These are phyloP conservation scores for Neosalanx taihuensis DNA, from an alignment of 2,797 vertebrate species.

Conservation along the genomic window DNA sequence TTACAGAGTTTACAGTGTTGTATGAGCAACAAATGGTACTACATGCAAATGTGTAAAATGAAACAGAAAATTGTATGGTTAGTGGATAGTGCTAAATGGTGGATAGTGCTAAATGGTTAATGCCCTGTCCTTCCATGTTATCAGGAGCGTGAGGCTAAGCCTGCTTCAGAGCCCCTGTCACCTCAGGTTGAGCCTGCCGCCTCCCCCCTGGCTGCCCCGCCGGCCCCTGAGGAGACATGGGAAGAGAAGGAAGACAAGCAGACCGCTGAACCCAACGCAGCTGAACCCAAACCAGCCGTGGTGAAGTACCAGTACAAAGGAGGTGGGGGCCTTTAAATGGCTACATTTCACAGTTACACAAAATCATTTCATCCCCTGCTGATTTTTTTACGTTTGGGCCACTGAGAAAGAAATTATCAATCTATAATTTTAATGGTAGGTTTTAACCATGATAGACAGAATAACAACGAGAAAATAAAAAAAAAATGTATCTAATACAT, in stretches of 20 bases:
- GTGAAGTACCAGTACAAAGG: constrained; percentile 94
- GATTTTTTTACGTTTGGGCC: no score
- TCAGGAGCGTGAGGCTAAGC: constrained; percentile 76
- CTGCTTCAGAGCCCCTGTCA: constrained; percentile 64
- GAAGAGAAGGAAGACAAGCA: constrained; percentile 96
- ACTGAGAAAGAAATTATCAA: no score
- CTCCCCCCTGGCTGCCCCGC: constrained; percentile 69
- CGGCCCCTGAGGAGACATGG: constrained; percentile 89
- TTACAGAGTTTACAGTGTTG: no score
- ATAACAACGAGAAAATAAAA: no score
- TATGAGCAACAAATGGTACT: no score
- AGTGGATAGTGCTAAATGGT: no score
- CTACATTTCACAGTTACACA: not conserved
- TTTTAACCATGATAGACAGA: no score
- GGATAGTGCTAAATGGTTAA: no score
- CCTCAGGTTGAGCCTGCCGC: constrained; percentile 66
- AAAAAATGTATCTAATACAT: no score
- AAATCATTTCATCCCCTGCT: not conserved
- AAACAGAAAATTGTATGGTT: no score
- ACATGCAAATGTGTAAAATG: no score
- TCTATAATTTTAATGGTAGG: no score
- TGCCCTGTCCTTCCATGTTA: not conserved
- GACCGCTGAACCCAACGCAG: constrained; percentile 78
- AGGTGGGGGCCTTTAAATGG: constrained; percentile 65
- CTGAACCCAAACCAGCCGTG: constrained; percentile 67